Base-by-base conservation (phyloP, 2,113 vertebrate species). In the western clawed frog (Xenopus tropicalis) region DNA sequence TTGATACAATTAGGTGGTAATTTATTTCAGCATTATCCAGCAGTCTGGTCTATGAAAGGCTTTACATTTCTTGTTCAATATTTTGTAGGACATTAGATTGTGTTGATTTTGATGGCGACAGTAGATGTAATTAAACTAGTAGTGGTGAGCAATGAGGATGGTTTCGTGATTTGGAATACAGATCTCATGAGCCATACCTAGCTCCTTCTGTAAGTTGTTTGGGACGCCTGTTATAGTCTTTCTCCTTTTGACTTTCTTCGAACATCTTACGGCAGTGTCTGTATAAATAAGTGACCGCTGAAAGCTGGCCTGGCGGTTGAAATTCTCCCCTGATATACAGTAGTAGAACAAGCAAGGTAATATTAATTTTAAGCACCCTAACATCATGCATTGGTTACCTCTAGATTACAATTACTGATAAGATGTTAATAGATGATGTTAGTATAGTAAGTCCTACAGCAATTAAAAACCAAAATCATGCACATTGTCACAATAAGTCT, bases 201-300 rank as follows among this genome's bases (percentile, higher is more conserved):
- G 92, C 91, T 99, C 95, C 91, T 89, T 93, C 87, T 95, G 93
- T 90, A 98, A 83, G 95, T 88, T 93, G 94, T 98, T 95, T 89
- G 97, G 97, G 86, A 98, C 86, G 90, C 97, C 97, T 94, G 97
- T 93, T 91, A 99, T 98, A 90, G 97, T 99, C 95, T 98, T 98
- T 98, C 97, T 95, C 93, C 97, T 95, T 93, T 93, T 98, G 94
- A 97, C 94, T 94, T 98, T 98, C 94, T 96, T 97, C 92, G 95
- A 92, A 85, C 96, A 93, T 88, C 94, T 97, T 93, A 95, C 92
- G 90, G 98, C 91, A 87, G 94, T 97, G 89, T 98, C 96, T 89
- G 94, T 93, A 92, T 96, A 95, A 93, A 96, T 94, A 88, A 97
- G 92, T 90, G 96, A 98, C 92, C 95, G 95, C 88, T 97, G 95